Conservation (phyloP, 2,888 invertebrate species). For the Slavum lentiscoides region DNA sequence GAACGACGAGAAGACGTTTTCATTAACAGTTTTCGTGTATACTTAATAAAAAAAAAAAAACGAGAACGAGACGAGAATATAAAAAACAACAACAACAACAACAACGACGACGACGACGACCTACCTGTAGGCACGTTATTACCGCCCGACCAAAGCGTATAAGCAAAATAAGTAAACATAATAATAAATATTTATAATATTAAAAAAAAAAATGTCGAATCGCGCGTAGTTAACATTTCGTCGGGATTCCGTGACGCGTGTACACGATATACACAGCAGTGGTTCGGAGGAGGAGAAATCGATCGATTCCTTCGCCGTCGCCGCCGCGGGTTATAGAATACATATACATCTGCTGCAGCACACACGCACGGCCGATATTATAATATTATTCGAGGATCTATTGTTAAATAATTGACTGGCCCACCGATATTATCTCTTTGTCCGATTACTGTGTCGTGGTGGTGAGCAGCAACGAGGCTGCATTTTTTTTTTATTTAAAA, state of each 20-base stretch:
- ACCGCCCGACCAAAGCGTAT: too few relatives aligned
- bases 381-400: neutral
- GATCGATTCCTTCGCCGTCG: neutral
- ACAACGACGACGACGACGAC: too few relatives aligned
- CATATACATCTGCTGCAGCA: too few relatives aligned
- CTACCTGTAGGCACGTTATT: conserved; percentile 14
- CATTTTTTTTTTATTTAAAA: neutral
- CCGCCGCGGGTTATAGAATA: conserved; percentile 17
- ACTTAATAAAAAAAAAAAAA: neutral
- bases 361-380: too few relatives aligned
- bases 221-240: conserved; percentile 46
- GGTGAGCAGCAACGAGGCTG: neutral
- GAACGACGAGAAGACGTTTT: neutral
- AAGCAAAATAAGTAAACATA: neutral
- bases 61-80: neutral
- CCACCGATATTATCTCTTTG: conserved; percentile 31
- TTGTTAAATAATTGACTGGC: conserved; percentile 47
- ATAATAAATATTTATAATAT: neutral
- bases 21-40: neutral
- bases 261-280: too few relatives aligned
- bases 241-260: conserved; percentile 8
- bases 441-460: conserved; percentile 20
- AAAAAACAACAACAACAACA: neutral
- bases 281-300: too few relatives aligned
- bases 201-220: neutral